Evolutionary conservation across 2,113 vertebrate species (phyloP), one percentile per base, ranked within the genome.

Genomic region (Anas platyrhynchos): DNA sequence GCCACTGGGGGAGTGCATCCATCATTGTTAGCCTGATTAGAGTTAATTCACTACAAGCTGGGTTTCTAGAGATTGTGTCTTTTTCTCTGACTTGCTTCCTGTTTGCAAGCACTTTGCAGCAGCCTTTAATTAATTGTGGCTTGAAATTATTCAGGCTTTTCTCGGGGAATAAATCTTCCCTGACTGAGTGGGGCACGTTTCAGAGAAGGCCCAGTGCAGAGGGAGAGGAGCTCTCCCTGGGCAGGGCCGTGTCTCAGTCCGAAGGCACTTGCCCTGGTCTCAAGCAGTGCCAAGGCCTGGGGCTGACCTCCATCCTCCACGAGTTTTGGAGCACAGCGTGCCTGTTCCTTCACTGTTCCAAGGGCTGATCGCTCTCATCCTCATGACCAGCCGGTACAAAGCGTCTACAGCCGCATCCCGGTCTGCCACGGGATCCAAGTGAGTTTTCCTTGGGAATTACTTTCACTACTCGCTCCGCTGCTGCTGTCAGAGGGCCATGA

Each of bases 371-470:
- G 21, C 66, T 72, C 71, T 88, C 82, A 77, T 2, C 29, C 79
- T 75, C 6, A 0, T 80, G 82, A 77, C 86, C 1, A 9, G 79
- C 63, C 56, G 29, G 83, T 88, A 68, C 88, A 58, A 75, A 84
- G 92, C 21, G 6, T 91, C 92, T 91, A 68, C 86, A 91, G 83
- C 83, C 58, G 31, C 67, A 75, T 78, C 90, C 73, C 0, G 1
- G 26, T 26, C 90, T 44, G 69, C 83, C 8, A 0, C 78, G 77
- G 80, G 81, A 91, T 95, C 86, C 88, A 95, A 92, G 52, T 21
- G 41, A 54, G 74, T 94, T 93, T 95, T 95, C 88, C 44, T 92
- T 79, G 96, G 93, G 93, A 96, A 93, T 96, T 93, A 93, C 96
- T 96, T 96, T 94, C 83, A 95, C 91, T 92, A 91, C 88, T 94